phyloP scores from a whole-genome alignment of 2,797 vertebrate genomes.

The Pristis pectinata region DNA sequence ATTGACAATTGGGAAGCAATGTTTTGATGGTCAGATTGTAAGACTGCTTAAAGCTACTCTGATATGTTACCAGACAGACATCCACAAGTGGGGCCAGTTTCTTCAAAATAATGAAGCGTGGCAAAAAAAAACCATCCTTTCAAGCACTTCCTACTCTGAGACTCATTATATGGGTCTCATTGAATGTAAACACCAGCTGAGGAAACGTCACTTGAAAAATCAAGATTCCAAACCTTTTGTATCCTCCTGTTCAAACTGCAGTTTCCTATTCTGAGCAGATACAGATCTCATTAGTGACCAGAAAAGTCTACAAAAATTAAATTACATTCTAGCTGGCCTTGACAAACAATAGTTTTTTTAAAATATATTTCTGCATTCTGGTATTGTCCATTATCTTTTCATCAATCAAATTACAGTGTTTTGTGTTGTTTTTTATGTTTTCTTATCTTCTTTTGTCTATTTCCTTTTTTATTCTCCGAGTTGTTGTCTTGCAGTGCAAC shows the following conservation, averaged over 20 bases:
- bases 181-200: neutral
- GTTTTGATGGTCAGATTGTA: neutral
- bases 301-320: neutral
- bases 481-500: neutral
- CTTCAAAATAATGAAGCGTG: neutral
- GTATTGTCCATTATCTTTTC: neutral
- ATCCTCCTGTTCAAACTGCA: too few relatives aligned
- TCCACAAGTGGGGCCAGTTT: neutral
- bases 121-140: neutral
- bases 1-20: neutral
- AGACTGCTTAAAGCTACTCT: too few relatives aligned
- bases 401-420: neutral
- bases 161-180: neutral
- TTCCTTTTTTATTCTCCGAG: neutral
- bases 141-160: neutral
- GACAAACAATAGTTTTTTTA: neutral
- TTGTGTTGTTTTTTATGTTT: neutral
- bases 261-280: neutral
- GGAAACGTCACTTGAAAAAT: too few relatives aligned
- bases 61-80: neutral
- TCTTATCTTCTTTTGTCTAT: neutral
- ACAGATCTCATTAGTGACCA: neutral
- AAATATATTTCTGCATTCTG: neutral
- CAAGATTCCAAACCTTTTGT: too few relatives aligned
- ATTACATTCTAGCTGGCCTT: neutral